phyloP scores from a whole-genome alignment of 2,888 invertebrate genomes.

The Vandiemenella viatica region DNA sequence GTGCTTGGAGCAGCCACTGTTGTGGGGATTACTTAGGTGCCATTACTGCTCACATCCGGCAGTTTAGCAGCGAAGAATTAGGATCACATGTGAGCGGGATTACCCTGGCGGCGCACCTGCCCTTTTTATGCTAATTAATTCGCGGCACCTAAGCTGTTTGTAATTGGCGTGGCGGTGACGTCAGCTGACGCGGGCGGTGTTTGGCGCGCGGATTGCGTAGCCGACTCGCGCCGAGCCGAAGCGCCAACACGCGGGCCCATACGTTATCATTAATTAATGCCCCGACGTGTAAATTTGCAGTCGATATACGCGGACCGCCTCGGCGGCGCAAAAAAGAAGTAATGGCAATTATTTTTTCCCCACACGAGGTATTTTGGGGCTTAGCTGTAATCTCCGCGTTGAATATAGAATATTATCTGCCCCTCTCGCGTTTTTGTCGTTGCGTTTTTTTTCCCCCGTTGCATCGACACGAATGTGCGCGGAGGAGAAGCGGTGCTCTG shows the following conservation, averaged over 20 bases:
- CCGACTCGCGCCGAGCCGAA: not conserved
- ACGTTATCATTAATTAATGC: not conserved
- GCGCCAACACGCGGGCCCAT: not conserved
- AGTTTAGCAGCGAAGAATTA: too few relatives aligned
- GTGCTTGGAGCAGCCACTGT: too few relatives aligned
- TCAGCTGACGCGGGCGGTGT: not conserved
- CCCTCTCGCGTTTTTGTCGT: too few relatives aligned
- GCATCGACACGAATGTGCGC: too few relatives aligned
- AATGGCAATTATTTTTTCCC: not conserved
- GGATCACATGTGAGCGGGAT: too few relatives aligned
- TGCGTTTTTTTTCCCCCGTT: too few relatives aligned
- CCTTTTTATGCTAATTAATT: too few relatives aligned
- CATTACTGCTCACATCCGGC: too few relatives aligned
- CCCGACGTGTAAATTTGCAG: not conserved
- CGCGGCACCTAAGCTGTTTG: too few relatives aligned
- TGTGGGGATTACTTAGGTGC: too few relatives aligned
- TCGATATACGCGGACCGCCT: not conserved
- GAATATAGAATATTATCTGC: not conserved
- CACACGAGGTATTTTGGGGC: not conserved
- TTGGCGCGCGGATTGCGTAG: slow-evolving; percentile 1
- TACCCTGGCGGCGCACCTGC: too few relatives aligned
- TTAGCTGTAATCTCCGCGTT: not conserved
- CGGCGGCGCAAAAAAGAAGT: not conserved
- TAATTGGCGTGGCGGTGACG: not conserved
- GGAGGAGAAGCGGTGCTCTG: too few relatives aligned